phyloP scores from a whole-genome alignment of 2,797 vertebrate genomes.

The Fundulus diaphanus region DNA sequence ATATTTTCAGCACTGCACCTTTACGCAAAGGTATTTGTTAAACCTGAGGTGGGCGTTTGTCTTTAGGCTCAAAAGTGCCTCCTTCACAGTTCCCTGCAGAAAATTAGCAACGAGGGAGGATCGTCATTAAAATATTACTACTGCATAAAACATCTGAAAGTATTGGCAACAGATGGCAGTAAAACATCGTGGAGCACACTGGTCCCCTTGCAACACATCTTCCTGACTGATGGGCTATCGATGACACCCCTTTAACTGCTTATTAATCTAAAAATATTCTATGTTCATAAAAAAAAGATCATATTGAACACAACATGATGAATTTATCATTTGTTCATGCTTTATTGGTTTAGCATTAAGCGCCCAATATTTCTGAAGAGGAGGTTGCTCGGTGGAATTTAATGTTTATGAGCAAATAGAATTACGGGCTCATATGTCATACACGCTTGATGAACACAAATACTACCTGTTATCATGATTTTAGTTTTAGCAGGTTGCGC shows the following conservation, averaged over 20 bases:
- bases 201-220: conserved; percentile 53
- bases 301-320: conserved; percentile 28
- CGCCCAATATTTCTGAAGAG: conserved; percentile 37
- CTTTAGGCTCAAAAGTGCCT: conserved; percentile 41
- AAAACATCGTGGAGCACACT: conserved; percentile 81
- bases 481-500: conserved; percentile 10
- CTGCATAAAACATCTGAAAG: conserved; percentile 72
- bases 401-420: conserved; percentile 39
- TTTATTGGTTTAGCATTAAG: conserved; percentile 42
- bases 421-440: conserved; percentile 50
- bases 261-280: conserved; percentile 58
- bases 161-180: conserved; percentile 93
- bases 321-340: conserved; percentile 51
- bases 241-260: conserved; percentile 25
- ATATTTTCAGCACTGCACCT: conserved; percentile 60
- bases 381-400: conserved; percentile 26
- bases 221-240: conserved; percentile 42
- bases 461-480: conserved; percentile 44
- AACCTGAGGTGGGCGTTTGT: conserved; percentile 56
- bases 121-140: conserved; percentile 72
- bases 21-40: conserved; percentile 68
- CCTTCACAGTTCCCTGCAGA: conserved; percentile 51
- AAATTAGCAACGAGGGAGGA: conserved; percentile 61
- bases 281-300: conserved; percentile 43
- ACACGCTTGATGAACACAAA: conserved; percentile 26